Base-by-base conservation (phyloP, 2,888 invertebrate genomes). In the Pyrgus malvae region DNA sequence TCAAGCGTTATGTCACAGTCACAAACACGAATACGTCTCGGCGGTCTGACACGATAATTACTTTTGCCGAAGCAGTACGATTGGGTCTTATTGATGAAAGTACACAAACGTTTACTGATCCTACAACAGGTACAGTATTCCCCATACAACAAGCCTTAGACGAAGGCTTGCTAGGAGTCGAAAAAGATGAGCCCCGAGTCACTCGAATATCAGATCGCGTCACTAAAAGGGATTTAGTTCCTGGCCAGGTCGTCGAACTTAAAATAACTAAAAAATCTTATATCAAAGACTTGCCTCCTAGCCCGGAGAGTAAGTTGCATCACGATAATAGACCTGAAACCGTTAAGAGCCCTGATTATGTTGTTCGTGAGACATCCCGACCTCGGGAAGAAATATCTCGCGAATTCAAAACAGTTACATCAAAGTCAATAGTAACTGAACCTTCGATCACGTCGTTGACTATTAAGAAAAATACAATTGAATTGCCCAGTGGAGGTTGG, bases 401-500 rank as follows among this genome's bases (percentile, higher is more conserved):
- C 55, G 79, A 84, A 68, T 72, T 78, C 42, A 88, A 80, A 59
- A 88, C 89, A 14, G 75, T 88, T 0, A 87, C 90, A 2, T 79
- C 85, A 40, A 80, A 81, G 74, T 87, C 70, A 60, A 74, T 66
- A 65, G 80, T 66, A 77, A 68, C 91, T 51, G 92, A 91, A 65
- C 89, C 89, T 33, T 79, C 88, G 1, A 91, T 92, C 8, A 84
- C 87, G 14, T 88, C 90, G 19, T 63, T 88, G 57, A 84, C 83
- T n/a, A 87, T 90, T 29, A 94, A 94, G 69, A 93, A 93, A 70
- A 94, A 94, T 70, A 92, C 93, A 0, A 92, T 95, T 65, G 96
- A 97, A 69, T 78, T 98, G 23, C 98, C 98, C 0, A 91, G 92
- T 9, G 95, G 95, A 56, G 97, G 98, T 2, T 97, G 97, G 95